Conservation (phyloP, 1,140 invertebrate species). For the Papilio glaucus region DNA sequence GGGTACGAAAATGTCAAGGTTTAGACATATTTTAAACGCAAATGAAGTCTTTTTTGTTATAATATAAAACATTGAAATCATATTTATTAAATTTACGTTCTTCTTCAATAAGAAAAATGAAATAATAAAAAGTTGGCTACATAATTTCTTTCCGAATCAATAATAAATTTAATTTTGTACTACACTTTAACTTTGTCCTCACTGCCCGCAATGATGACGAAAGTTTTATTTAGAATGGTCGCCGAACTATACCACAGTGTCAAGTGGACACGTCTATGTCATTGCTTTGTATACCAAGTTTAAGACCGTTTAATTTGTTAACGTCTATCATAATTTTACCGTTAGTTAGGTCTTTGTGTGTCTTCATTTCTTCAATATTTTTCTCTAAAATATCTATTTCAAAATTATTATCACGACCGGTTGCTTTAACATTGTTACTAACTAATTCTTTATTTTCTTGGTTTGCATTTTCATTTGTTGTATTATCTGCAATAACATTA, state of each 20-base stretch:
- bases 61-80: not conserved
- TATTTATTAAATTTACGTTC: conserved; percentile 11
- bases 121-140: conserved; percentile 21
- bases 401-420: not conserved
- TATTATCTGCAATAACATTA: not conserved
- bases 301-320: conserved; percentile 20
- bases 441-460: conserved; percentile 2
- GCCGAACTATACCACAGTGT: conserved; percentile 24
- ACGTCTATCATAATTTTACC: not conserved
- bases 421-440: not conserved
- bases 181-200: not conserved
- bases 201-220: conserved; percentile 25
- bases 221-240: conserved; percentile 14
- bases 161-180: not conserved
- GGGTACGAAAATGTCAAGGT: conserved; percentile 30
- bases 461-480: not conserved
- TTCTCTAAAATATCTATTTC: not conserved
- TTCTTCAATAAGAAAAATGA: conserved; percentile 19
- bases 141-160: not conserved
- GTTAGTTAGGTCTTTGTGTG: not conserved
- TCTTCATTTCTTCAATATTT: conserved; percentile 1
- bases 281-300: conserved; percentile 5
- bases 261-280: conserved; percentile 4
- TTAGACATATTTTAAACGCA: conserved; percentile 7
- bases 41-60: not conserved